Conservation (phyloP, 2,797 vertebrate species). For the Erithacus rubecula region DNA sequence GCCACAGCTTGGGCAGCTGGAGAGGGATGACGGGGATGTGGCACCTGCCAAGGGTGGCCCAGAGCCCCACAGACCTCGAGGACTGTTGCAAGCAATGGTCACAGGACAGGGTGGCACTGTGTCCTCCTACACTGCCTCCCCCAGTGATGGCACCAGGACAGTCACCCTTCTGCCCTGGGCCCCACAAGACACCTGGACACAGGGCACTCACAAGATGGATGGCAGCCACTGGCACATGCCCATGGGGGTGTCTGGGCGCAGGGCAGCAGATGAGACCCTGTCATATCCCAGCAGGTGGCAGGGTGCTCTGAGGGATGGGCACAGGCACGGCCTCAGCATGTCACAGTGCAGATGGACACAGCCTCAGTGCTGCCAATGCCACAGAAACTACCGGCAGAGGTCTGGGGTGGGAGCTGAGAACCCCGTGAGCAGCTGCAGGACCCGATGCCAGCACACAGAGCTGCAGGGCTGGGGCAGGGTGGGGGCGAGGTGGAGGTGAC, state of each 20-base stretch:
- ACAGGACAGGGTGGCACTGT: neutral
- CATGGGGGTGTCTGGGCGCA: rapidly evolving
- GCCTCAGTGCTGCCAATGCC: neutral
- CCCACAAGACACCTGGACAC: neutral
- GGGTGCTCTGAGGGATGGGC: rapidly evolving
- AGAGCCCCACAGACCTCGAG: neutral
- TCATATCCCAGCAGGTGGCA: rapidly evolving
- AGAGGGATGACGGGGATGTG: neutral
- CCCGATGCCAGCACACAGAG: neutral
- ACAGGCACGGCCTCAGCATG: rapidly evolving
- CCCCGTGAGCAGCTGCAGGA: rapidly evolving
- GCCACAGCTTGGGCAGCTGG: neutral
- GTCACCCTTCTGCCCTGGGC: neutral
- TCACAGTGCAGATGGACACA: neutral
- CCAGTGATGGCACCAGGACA: rapidly evolving
- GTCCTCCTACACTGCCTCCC: neutral
- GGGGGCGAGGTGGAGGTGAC: neutral
- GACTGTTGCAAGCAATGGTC: neutral
- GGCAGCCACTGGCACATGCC: neutral
- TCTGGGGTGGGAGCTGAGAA: neutral
- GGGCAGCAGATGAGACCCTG: neutral
- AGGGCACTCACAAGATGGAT: neutral
- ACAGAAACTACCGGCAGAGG: neutral
- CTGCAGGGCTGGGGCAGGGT: neutral
- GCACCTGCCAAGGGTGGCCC: neutral